These are phyloP conservation scores for Rhagophthalmus giganteus DNA, from an alignment of 2,888 invertebrate genomes.

Conservation along the genomic window DNA sequence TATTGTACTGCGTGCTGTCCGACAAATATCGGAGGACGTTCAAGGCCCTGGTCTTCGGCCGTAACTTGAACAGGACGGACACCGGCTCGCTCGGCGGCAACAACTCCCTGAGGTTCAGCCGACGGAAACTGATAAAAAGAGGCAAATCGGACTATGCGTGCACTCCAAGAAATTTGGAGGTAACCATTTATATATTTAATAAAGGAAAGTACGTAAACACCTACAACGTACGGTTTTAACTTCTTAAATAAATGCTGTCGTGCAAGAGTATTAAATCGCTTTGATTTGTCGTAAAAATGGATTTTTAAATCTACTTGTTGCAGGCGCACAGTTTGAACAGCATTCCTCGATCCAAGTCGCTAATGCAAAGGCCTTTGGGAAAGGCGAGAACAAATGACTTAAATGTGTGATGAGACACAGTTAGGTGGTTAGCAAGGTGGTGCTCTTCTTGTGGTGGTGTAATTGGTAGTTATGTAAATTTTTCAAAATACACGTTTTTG, in stretches of 20 bases:
- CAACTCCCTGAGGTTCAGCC: conserved; percentile 14
- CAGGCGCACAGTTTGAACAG: conserved; percentile 52
- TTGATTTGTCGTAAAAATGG: not conserved
- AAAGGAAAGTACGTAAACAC: conserved; percentile 51
- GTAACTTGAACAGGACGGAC: conserved; percentile 43
- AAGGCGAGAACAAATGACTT: conserved; percentile 49
- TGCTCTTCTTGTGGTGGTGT: too few species aligned
- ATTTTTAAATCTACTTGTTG: conserved; percentile 33
- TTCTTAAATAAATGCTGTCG: not conserved
- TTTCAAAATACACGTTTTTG: too few species aligned
- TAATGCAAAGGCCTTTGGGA: conserved; percentile 48
- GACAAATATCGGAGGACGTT: conserved; percentile 70
- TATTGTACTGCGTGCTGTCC: conserved; percentile 76
- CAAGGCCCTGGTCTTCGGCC: conserved; percentile 47
- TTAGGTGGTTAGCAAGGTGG: too few species aligned
- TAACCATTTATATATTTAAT: conserved; percentile 55
- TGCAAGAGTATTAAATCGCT: not conserved
- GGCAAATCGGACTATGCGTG: conserved; percentile 41
- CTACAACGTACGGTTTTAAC: conserved; percentile 43
- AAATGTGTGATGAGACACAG: conserved; percentile 20
- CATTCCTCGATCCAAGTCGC: conserved; percentile 50
- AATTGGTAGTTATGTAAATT: too few species aligned
- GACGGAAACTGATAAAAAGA: conserved; percentile 17
- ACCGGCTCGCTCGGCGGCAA: conserved; percentile 38
- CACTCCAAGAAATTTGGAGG: conserved; percentile 55